Conservation (phyloP, 2,797 vertebrate genomes). For the Sciurus carolinensis region DNA sequence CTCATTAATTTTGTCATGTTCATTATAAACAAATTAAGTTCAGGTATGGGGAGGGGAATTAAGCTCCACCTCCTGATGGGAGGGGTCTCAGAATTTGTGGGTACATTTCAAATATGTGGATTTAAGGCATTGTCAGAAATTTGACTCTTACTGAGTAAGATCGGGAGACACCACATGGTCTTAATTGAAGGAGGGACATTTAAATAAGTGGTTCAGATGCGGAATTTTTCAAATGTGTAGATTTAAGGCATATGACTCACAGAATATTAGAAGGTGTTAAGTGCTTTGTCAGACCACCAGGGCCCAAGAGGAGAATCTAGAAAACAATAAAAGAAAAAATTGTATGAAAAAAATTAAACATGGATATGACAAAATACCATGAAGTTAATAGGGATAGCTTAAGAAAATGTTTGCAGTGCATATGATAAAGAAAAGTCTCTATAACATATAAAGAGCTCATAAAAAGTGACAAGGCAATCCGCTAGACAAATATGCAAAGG, state of each 20-base stretch:
- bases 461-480: conserved; percentile 11
- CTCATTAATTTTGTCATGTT: not conserved
- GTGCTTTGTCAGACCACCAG: not conserved
- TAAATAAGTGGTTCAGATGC: not conserved
- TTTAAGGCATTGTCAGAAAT: not conserved
- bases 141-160: not conserved
- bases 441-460: conserved; percentile 26
- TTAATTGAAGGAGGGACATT: not conserved
- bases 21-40: not conserved
- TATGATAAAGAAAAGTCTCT: conserved; percentile 27
- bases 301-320: conserved; percentile 5
- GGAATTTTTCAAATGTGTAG: not conserved
- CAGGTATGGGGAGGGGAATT: not conserved
- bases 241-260: not conserved
- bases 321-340: not conserved
- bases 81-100: not conserved
- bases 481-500: conserved; percentile 19
- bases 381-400: conserved; percentile 26
- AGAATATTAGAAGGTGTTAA: not conserved
- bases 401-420: not conserved
- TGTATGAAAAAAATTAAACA: not conserved
- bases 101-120: not conserved
- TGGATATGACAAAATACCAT: not conserved
- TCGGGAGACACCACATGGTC: not conserved
- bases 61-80: not conserved